Evolutionary conservation across 2,797 vertebrate genomes (phyloP), one percentile per base, ranked within the genome.

Genomic region (Sebastes steindachneri): DNA sequence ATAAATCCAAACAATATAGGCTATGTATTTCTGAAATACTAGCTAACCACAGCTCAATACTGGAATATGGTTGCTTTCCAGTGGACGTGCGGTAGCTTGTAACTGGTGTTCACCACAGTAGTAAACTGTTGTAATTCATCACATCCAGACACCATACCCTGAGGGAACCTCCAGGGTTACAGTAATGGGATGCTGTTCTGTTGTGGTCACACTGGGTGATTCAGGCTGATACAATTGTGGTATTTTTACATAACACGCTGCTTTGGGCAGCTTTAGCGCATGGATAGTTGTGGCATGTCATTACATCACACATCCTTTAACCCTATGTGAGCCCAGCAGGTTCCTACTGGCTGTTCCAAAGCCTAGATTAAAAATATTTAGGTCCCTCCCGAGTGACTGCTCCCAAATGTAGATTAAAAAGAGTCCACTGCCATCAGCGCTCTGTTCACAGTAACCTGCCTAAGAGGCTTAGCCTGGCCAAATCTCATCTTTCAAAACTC

Each of bases 341-440:
- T 55, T 77, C 57, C 28, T n/a, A 25, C 11, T 68, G 55, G 29
- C 25, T 62, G 25, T 15, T 54, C 65, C 31, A 68, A 75, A 76
- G 65, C 57, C 63, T 37, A 60, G 67, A 88, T 87, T 80, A 53
- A 73, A 66, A 31, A 54, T 57, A 72, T 68, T 54, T 33, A 59
- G 67, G 62, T 58, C 65, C 26, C 41, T 59, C 26, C 8, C 26
- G 64, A 12, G 11, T 80, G 71, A 35, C 73, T 74, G 29, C 51
- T 79, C 66, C 35, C 37, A 76, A 83, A 73, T 72, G 66, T 57
- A 69, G 78, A 86, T 82, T 86, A 74, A 77, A 76, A 35, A 57
- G 31, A 62, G n/a, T 51, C 51, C 5, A 31, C 29, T 37, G 48
- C 57, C 35, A 14, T 29, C 35, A 45, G 69, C 1, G 29, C 37